Evolutionary conservation across 2,888 invertebrate genomes (phyloP), one percentile per base, ranked within the genome.

Genomic region (Masnerella sp.): DNA sequence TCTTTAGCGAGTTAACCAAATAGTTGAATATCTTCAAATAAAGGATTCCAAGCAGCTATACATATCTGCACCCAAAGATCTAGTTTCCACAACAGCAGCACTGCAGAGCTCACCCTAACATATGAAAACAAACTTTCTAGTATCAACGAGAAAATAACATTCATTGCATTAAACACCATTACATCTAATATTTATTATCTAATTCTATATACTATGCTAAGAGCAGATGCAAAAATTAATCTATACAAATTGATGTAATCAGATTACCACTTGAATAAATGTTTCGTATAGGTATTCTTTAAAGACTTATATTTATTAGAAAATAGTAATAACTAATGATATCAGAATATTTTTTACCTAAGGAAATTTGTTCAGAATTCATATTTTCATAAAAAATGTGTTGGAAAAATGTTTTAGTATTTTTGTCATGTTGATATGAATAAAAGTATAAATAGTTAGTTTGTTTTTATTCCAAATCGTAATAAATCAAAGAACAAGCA

Each of bases 1-100:
- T 95, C 95, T 82, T 95, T 95, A 2, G 93, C 92, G 88, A 94
- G 90, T 81, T 92, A 92, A 83, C 91, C 91, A 84, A 94, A 94
- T 18, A 92, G 92, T 17, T 89, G 86, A 54, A 91, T 90, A 79
- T 93, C 93, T 82, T 93, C 94, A 83, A n/a, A n/a, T n/a, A 95
- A 95, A 1, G 95, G 95, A 88, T 95, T 95, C 95, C 95, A 95
- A 77, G 93, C 92, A 3, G 91, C 90, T 30, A n/a, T n/a, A n/a
- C n/a, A 92, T 89, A 82, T 93, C 93, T 32, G 90, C 90, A 14
- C 86, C 87, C 51, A 90, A 82, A 18, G 89, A 87, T 78, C 86
- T 84, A 61, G 82, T 84, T 76, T 87, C 87, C 20, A 82, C 74
- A 40, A 83, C 81, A 61, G 81, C 82, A 68, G 83, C 75, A 76